Conservation (phyloP, 1,140 invertebrate genomes). For the Subanguina moxae region DNA sequence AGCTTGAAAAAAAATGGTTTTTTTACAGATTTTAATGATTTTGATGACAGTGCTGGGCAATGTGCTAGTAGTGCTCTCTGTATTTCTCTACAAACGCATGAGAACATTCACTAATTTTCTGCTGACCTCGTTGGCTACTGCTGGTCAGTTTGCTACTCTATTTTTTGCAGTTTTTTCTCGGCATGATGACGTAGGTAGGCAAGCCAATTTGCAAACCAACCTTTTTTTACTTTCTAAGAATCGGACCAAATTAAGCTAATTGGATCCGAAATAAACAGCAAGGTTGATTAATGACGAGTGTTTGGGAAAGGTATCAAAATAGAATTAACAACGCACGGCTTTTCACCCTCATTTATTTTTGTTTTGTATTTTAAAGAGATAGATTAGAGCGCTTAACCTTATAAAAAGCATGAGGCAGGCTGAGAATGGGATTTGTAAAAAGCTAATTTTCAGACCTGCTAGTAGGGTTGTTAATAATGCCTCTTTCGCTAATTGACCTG, state of each 20-base stretch:
- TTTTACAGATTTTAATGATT: conserved; percentile 56
- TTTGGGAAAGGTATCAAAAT: too few relatives aligned
- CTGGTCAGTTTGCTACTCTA: conserved; percentile 38
- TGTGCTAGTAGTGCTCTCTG: conserved; percentile 57
- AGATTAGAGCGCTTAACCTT: too few relatives aligned
- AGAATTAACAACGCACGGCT: too few relatives aligned
- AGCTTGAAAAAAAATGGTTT: background rate
- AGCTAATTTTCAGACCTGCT: conserved; percentile 60
- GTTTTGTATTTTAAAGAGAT: too few relatives aligned
- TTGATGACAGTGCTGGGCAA: conserved; percentile 57
- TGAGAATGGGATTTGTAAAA: too few relatives aligned
- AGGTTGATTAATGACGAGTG: too few relatives aligned
- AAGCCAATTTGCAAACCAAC: too few relatives aligned
- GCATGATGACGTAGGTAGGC: too few relatives aligned
- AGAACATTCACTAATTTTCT: conserved; percentile 59
- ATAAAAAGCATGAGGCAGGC: too few relatives aligned
- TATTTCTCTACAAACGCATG: conserved; percentile 58
- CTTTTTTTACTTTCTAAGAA: background rate
- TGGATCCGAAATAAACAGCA: too few relatives aligned
- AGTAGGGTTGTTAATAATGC: conserved; percentile 64
- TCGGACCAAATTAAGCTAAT: too few relatives aligned
- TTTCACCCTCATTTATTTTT: too few relatives aligned
- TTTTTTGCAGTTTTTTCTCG: background rate
- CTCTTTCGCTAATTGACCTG: conserved; percentile 60
- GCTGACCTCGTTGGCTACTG: conserved; percentile 57